Evolutionary conservation across 2,888 invertebrate species (phyloP), one percentile per base, ranked within the genome.

Genomic region (Campopleginae sp.): DNA sequence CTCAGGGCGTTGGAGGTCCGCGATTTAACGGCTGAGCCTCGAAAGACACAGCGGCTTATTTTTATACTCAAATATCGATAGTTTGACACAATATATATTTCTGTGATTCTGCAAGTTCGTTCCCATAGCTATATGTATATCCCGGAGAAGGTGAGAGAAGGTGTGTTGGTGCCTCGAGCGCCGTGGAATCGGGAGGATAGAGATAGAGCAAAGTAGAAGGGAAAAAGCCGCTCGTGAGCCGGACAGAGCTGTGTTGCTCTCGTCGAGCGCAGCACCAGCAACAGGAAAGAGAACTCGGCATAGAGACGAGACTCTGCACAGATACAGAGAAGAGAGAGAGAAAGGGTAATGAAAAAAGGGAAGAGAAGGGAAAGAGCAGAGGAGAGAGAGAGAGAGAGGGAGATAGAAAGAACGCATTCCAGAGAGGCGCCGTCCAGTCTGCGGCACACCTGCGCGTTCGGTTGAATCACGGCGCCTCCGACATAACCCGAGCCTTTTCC

Each of bases 381-480:
- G n/a, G n/a, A n/a, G n/a, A 4, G 2, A 31, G 76, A 84, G 85
- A 82, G 80, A 65, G 72, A 78, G 68, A 51, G 85, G 82, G 84
- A 80, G 87, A 88, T 87, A 87, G 85, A 84, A 86, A 87, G 87
- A 82, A 86, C 88, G 90, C 93, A 93, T 93, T 93, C 93, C 93
- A 91, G 90, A 90, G 92, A 91, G 93, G 93, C 93, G 93, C 93
- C 93, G 92, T 92, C 92, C 90, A 93, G 93, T 93, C 93, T 93
- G 90, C 90, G 91, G 92, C 93, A 93, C 93, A 93, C 93, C 93
- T 93, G 93, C 93, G 92, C 92, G 91, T 91, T 91, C 90, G 89
- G 91, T 91, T 91, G 91, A 92, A 92, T 91, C 92, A 92, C 91
- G 91, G 92, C 92, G 91, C 91, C 92, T 91, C 91, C 91, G 88